Percentiles rank a stretch among this genome's conserved stretches.
These are phyloP conservation scores for Hydrolagus colliei DNA, from an alignment of 2,797 vertebrate genomes.

Conservation along the genomic window DNA sequence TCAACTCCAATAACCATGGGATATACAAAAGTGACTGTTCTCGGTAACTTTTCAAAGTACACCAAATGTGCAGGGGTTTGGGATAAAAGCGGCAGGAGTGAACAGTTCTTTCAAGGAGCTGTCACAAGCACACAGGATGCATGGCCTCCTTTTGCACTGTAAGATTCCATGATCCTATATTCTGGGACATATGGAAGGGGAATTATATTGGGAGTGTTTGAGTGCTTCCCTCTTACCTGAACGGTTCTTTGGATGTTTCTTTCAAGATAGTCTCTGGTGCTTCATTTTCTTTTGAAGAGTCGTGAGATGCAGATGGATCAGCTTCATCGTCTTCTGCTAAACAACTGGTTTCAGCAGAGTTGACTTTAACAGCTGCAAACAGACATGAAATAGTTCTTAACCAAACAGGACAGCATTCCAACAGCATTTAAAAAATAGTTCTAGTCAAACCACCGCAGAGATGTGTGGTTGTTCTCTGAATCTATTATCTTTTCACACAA, in stretches of 20 bases:
- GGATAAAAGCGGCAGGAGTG: no score
- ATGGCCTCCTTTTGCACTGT: no score
- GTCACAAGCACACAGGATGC: no score
- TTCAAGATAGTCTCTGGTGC: neutral
- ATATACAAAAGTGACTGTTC: no score
- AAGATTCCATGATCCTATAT: neutral
- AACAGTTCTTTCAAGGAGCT: no score
- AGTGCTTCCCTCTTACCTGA: neutral
- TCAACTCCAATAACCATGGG: no score
- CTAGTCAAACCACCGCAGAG: neutral
- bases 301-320: constrained; percentile 22
- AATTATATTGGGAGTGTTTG: no score
- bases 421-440: neutral
- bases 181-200: neutral
- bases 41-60: no score
- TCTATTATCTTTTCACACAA: no score
- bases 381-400: neutral
- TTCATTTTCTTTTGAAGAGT: neutral
- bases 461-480: no score
- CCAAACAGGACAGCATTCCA: neutral
- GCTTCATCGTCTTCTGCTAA: constrained; percentile 29
- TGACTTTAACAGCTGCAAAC: constrained; percentile 18
- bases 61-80: no score
- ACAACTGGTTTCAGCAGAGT: constrained; percentile 28
- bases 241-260: constrained; percentile 10